Evolutionary conservation across 2,113 vertebrate genomes (phyloP), one percentile per base, ranked within the genome.

Genomic region (Scatophagus argus): DNA sequence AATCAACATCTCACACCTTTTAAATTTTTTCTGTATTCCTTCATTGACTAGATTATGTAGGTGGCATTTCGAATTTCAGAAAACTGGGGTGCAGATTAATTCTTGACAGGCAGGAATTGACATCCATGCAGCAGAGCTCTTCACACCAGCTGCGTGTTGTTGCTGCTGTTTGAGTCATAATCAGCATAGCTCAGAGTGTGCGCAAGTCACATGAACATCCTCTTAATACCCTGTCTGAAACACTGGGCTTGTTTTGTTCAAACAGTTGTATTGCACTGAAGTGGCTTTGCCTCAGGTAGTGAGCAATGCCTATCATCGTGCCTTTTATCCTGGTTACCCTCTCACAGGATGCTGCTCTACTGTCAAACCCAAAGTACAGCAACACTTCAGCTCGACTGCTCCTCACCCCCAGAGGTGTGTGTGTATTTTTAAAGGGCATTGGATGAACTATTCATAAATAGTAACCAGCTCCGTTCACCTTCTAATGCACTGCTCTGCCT

Each of bases 351-450:
- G 78, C 79, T 55, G 78, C 84, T 86, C 81, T 59, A 65, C 87
- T 90, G 89, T 84, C 89, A 87, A 83, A 89, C 74, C 74, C 87
- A 77, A 80, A 49, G 76, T 74, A 52, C 69, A 61, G 82, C 79
- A 88, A 88, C 86, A 77, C 87, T 87, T 81, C 77, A 76, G 74
- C 83, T 84, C 60, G 10, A 67, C 87, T 65, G 77, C 73, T 77
- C 55, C 87, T 75, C 62, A 56, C 82, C 86, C 86, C 91, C 27
- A 77, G 84, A 91, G 85, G 77, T 84, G 79, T 90, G 79, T 90
- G 85, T 92, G 90, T 89, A 77, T 93, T 90, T 93, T 92, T 90
- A 89, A 94, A 93, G 91, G 83, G 71, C 87, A 75, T 47, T 39
- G 70, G 81, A 86, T 93, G 85, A 90, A 90, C 84, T 86, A 89